Evolutionary conservation across 2,113 vertebrate species (phyloP), one percentile per base, ranked within the genome.

Genomic region (Eidolon helvum): DNA sequence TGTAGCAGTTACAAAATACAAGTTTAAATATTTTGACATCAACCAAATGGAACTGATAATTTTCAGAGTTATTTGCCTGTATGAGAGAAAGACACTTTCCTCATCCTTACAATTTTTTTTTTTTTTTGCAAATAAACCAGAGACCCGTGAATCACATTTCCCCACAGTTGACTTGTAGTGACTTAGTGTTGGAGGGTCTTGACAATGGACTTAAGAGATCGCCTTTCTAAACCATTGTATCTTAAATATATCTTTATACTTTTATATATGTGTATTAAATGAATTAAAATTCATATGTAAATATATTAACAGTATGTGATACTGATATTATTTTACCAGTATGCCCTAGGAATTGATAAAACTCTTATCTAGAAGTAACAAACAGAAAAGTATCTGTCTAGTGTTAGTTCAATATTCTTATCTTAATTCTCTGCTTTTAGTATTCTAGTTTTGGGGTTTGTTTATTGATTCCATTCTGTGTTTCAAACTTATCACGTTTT

Each of bases 371-470:
- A 59, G 84, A 95, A 53, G n/a, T 86, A 93, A 69, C 14, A 84
- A 85, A 71, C 12, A 84, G 38, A 90, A 94, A 82, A 55, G 22
- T 66, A 9, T 83, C 35, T 91, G 22, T 40, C 26, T 91, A 43
- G 10, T 89, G 28, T 82, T 77, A 80, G 30, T 86, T 78, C 43
- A 83, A 21, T 80, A 72, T 88, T 88, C 45, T 84, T 72, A 50
- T 66, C 55, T 93, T 85, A 77, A 35, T 66, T 94, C 14, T 93
- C 15, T 95, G 40, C 14, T 63, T 90, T 94, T 74, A 88, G 19
- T 33, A 30, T 53, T 79, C 43, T 84, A 22, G 10, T 65, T 96
- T 74, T 35, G 24, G 63, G 35, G 45, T 69, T 82, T 95, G 43
- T 30, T 75, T 71, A 63, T 95, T 48, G 79, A 94, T 95, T 2